phyloP scores from a whole-genome alignment of 2,113 vertebrate genomes.

The Phalacrocorax carbo region DNA sequence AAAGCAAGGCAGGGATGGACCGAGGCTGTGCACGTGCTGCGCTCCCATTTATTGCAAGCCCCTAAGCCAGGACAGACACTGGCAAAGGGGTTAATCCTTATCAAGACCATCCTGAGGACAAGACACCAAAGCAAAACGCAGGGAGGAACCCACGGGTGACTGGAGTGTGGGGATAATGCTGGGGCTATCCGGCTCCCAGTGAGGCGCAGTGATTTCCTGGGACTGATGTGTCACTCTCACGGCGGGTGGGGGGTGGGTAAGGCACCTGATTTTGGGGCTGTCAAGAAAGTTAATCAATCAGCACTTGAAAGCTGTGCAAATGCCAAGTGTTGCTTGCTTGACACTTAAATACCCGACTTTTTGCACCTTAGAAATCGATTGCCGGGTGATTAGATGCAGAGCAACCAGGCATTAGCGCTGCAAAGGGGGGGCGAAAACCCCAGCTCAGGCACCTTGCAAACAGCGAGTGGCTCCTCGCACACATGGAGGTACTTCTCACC shows the following conservation, averaged over 20 bases:
- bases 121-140: background rate
- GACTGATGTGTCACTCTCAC: too few relatives aligned
- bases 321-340: background rate
- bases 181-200: background rate
- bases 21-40: rapidly evolving
- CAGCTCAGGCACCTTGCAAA: background rate
- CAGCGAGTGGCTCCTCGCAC: rapidly evolving
- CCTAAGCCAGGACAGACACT: rapidly evolving
- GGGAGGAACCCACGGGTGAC: rapidly evolving
- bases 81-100: background rate
- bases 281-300: background rate
- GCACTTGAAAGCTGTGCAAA: background rate
- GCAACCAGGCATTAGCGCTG: background rate
- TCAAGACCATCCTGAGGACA: background rate
- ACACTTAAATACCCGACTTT: background rate
- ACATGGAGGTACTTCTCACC: rapidly evolving
- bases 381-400: background rate
- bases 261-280: rapidly evolving
- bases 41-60: background rate
- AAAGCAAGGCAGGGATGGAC: background rate
- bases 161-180: rapidly evolving
- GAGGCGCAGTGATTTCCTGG: background rate
- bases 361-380: background rate
- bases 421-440: background rate
- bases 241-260: background rate